Evolutionary conservation across 2,888 invertebrate species (phyloP), one percentile per base, ranked within the genome.

Genomic region (Celastrina argiolus): DNA sequence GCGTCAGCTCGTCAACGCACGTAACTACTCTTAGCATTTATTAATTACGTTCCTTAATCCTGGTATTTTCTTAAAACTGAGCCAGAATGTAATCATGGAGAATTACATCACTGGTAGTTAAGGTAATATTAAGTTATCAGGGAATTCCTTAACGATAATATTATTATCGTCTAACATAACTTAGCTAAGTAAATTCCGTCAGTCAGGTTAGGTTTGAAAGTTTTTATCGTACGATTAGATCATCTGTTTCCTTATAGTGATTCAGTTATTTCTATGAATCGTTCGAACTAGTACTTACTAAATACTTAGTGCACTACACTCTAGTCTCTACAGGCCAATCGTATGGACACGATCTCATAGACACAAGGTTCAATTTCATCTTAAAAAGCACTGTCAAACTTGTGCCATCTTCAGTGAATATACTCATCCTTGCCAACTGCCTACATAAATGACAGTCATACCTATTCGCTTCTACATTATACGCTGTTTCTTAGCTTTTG

Each of bases 351-450:
- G n/a, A n/a, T n/a, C 10, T 26, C 51, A 5, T 26, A 8, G 22
- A 12, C 5, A 26, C 22, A 26, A 22, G 22, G 51, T 51, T 12
- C 22, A 2, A 5, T 51, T 26, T 26, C 22, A 22, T 26, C 5
- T 12, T 51, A 0, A 12, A 51, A 45, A 45, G 18, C 18, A 2
- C 45, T 45, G 22, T 51, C 12, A 83, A 68, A 78, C 85, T 86
- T 86, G 77, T 65, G 71, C 85, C 86, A 80, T 71, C 65, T 70
- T 70, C 74, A 76, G 80, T 82, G 81, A 85, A 80, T 82, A 81
- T 81, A 76, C 79, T 78, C 82, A 81, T 84, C 82, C 80, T 83
- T 84, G 82, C 84, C 82, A 82, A 82, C 81, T 74, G 76, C 78
- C 78, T 78, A 80, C 81, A 75, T 78, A 79, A 80, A 80, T 78